Evolutionary conservation across 2,113 vertebrate species (phyloP).

Genomic region (Rattus rattus): DNA sequence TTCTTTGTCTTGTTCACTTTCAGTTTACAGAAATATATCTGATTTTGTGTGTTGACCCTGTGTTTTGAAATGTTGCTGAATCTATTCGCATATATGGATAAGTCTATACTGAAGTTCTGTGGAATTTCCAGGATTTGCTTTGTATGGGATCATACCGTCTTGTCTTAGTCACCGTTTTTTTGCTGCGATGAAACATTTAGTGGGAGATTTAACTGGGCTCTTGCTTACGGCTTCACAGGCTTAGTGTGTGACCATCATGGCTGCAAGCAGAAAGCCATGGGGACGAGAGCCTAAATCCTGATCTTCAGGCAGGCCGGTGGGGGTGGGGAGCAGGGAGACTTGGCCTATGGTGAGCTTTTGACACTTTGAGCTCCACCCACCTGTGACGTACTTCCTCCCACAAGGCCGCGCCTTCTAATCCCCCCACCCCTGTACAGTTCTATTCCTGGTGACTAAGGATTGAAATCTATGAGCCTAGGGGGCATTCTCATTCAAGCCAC

Average conservation of each 20-base stretch:
- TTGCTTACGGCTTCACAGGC: not conserved
- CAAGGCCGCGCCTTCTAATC: not conserved
- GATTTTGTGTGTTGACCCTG: not conserved
- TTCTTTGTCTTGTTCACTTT: not conserved
- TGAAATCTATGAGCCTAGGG: not conserved
- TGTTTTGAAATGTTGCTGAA: not conserved
- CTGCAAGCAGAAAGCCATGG: not conserved
- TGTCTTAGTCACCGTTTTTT: not conserved
- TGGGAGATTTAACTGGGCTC: not conserved
- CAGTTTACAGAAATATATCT: not conserved
- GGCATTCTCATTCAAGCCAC: not conserved
- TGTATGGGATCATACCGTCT: not conserved
- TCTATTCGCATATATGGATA: not conserved
- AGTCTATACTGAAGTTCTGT: not conserved
- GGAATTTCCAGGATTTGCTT: not conserved
- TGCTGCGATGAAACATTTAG: no score
- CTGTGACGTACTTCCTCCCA: not conserved
- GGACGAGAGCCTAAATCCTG: not conserved
- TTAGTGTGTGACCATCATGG: not conserved
- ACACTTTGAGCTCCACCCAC: not conserved
- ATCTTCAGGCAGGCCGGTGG: not conserved
- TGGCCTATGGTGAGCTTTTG: not conserved
- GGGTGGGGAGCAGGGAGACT: not conserved
- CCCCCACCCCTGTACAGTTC: not conserved
- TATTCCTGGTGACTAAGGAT: not conserved